A percentile compares a stretch with the other conserved stretches of the same genome.
Conservation (phyloP, 2,888 invertebrate genomes). For the Podabrus alpinus region DNA sequence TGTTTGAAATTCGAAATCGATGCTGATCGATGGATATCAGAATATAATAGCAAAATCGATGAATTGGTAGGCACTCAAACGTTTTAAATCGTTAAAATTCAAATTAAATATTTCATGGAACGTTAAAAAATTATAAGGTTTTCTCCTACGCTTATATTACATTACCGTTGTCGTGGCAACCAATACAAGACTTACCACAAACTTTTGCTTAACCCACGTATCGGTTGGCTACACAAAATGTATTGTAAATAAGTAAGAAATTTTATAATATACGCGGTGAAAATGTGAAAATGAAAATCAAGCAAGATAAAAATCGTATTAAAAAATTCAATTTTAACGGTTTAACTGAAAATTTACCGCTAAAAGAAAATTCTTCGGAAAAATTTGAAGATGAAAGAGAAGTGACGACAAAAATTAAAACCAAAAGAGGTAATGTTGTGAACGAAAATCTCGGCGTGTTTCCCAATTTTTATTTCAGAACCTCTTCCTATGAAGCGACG, state of each 20-base stretch:
- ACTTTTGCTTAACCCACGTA: not conserved
- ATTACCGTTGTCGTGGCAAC: constrained; percentile 21
- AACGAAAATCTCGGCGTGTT: not conserved
- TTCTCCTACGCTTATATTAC: not conserved
- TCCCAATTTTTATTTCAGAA: constrained; percentile 45
- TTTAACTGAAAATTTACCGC: not conserved
- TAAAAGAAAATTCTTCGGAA: not conserved
- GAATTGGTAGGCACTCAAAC: too few species aligned
- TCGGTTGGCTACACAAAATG: not conserved
- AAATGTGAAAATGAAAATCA: not conserved
- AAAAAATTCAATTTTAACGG: not conserved
- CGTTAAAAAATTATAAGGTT: not conserved
- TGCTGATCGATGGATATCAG: too few species aligned
- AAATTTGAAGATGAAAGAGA: not conserved
- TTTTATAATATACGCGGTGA: not conserved
- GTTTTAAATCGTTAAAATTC: not conserved
- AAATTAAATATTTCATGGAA: not conserved
- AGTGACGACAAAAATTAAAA: not conserved
- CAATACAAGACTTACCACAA: constrained; percentile 16
- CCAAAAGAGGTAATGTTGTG: not conserved
- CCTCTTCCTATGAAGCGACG: constrained; percentile 59
- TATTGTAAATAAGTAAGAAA: not conserved
- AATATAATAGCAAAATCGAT: too few species aligned
- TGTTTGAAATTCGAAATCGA: too few species aligned
- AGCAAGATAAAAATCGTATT: not conserved